phyloP scores from a whole-genome alignment of 2,888 invertebrate species.

The Pollenia angustigena region DNA sequence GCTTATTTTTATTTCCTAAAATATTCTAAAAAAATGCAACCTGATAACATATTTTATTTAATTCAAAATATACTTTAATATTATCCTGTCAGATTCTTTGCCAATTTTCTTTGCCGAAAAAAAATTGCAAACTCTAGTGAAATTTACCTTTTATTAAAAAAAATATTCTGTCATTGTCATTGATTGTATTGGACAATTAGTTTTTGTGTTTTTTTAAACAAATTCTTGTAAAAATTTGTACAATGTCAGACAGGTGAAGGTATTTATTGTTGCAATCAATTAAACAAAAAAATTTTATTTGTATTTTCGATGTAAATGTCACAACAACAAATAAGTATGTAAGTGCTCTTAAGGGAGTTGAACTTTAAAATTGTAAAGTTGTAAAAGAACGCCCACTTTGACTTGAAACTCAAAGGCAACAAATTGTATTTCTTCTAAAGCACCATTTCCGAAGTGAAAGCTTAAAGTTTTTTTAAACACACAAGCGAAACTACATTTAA shows the following conservation, averaged over 20 bases:
- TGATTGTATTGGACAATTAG: not conserved
- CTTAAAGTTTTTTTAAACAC: not conserved
- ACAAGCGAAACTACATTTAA: no score
- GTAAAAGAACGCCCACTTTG: conserved; percentile 7
- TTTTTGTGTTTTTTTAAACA: not conserved
- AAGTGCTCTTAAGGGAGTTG: not conserved
- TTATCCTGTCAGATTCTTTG: not conserved
- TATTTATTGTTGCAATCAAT: conserved; percentile 37
- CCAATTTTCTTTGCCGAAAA: not conserved
- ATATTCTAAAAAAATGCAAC: no score
- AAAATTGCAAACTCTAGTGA: not conserved
- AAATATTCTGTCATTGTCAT: conserved; percentile 6
- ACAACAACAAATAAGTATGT: not conserved
- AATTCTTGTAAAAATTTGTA: conserved; percentile 43
- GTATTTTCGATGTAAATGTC: not conserved
- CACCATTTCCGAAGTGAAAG: conserved; percentile 8
- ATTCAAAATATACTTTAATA: no score
- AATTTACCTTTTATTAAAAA: not conserved
- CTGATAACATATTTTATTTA: no score
- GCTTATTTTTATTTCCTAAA: no score
- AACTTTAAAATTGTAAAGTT: conserved; percentile 10
- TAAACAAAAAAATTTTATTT: conserved; percentile 19
- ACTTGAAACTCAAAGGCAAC: not conserved
- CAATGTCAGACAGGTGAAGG: conserved; percentile 37
- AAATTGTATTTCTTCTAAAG: not conserved